Percentiles rank a stretch among this genome's conserved stretches.
Evolutionary conservation across 2,797 vertebrate species (phyloP).

Genomic region (Dipus sagitta): DNA sequence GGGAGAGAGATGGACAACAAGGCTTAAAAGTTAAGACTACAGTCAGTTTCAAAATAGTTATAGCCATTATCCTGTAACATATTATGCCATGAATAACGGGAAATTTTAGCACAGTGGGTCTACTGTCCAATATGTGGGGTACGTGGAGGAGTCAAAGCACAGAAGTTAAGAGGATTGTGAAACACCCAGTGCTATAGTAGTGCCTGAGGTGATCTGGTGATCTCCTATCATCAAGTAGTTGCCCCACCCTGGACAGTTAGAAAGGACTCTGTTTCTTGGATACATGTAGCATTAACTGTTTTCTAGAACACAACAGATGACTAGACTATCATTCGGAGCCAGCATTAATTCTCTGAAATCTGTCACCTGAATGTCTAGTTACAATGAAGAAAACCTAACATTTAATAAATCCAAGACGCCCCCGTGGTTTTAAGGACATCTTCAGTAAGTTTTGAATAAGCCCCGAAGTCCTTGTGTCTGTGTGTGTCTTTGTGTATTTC

Average conservation of each 20-base stretch:
- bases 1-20: neutral
- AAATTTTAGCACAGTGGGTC: neutral
- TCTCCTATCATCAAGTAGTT: neutral
- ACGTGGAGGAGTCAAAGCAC: neutral
- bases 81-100: neutral
- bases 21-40: neutral
- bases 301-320: slow-evolving; percentile 28
- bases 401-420: neutral
- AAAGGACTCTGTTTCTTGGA: slow-evolving; percentile 18
- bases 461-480: neutral
- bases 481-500: neutral
- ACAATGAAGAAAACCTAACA: slow-evolving; percentile 20
- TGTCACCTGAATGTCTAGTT: slow-evolving; percentile 2
- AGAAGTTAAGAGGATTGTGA: neutral
- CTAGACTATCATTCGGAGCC: slow-evolving; percentile 13
- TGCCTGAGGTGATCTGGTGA: neutral
- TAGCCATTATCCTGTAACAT: neutral
- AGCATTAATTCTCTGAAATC: slow-evolving; percentile 47
- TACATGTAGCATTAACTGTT: neutral
- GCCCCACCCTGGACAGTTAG: neutral
- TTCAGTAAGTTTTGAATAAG: slow-evolving; percentile 31
- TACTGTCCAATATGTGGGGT: neutral
- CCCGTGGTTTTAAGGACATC: slow-evolving; percentile 19
- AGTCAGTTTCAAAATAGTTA: neutral
- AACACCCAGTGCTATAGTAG: neutral